A percentile compares a stretch with the other conserved stretches of the same genome.
Evolutionary conservation across 2,113 vertebrate species (phyloP).

Genomic region (Psilopsiagon aymara): DNA sequence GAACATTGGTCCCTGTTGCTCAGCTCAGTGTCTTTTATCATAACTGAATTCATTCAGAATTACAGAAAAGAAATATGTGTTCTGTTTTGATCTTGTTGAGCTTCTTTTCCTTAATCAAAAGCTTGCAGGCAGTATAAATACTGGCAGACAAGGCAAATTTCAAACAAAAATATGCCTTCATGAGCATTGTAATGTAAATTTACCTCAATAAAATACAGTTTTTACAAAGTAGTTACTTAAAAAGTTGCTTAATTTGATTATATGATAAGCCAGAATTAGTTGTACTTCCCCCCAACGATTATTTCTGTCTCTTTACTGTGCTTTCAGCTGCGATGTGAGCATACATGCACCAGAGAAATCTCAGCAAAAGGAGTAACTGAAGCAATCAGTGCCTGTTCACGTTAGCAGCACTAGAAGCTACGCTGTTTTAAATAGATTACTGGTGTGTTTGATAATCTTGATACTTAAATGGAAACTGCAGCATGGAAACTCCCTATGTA

Average conservation of each 20-base stretch:
- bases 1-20: neutral
- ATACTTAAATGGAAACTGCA: constrained; percentile 4
- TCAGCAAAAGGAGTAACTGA: constrained; percentile 4
- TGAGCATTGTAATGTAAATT: neutral
- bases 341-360: neutral
- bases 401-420: neutral
- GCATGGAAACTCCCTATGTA: neutral
- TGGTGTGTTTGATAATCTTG: neutral
- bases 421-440: neutral
- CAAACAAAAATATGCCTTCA: neutral
- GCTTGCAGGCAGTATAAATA: neutral
- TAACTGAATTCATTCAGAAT: neutral
- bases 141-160: neutral
- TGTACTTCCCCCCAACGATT: neutral
- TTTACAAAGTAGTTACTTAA: neutral
- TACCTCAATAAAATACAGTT: neutral
- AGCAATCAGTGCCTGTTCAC: neutral
- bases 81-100: neutral
- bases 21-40: neutral
- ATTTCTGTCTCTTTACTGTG: constrained; percentile 20
- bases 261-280: neutral
- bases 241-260: neutral
- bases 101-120: neutral
- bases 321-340: constrained; percentile 26
- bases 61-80: neutral